Evolutionary conservation across 2,113 vertebrate genomes (phyloP), one percentile per base, ranked within the genome.

Genomic region (Dicrurus megarhynchus): DNA sequence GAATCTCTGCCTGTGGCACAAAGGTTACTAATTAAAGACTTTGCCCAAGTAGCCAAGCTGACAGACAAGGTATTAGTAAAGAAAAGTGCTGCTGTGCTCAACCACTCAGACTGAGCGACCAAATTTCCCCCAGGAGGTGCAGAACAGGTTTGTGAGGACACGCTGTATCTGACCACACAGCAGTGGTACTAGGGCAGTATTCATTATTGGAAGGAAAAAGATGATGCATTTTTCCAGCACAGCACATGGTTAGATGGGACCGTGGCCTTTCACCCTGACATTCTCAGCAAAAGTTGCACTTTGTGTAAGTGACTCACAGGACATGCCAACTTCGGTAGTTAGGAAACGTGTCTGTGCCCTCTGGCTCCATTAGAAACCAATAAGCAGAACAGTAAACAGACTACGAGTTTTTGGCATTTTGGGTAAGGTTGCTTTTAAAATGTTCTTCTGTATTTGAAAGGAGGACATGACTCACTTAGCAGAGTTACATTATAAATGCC

Each of bases 371-470:
- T 87, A 92, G 68, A 81, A 89, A 87, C 65, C 87, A 84, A 44
- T 39, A 91, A 46, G 42, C 59, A 71, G 44, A 94, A 64, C 76
- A 78, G 69, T 94, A 97, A 96, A 96, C 86, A 94, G 83, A 61
- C n/a, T 41, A 39, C 2, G 3, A 4, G 16, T 73, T 95, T 95
- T 47, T 92, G 96, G 69, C 95, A 96, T 96, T 97, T 93, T 49
- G 92, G 41, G 27, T 61, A 33, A 92, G 76, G 88, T 64, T 87
- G 26, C 80, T 90, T 94, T 90, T 89, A 64, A 84, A 97, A 68
- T 57, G 95, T 75, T 93, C 94, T 69, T 93, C 93, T 92, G 86
- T 87, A 56, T 90, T 88, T 92, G 88, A 93, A 90, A 89, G 73
- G 73, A 94, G 75, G 19, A 96, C 65, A 86, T 94, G 93, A 79